Base-by-base conservation (phyloP, 2,888 invertebrate species). In the Sipha maydis region DNA sequence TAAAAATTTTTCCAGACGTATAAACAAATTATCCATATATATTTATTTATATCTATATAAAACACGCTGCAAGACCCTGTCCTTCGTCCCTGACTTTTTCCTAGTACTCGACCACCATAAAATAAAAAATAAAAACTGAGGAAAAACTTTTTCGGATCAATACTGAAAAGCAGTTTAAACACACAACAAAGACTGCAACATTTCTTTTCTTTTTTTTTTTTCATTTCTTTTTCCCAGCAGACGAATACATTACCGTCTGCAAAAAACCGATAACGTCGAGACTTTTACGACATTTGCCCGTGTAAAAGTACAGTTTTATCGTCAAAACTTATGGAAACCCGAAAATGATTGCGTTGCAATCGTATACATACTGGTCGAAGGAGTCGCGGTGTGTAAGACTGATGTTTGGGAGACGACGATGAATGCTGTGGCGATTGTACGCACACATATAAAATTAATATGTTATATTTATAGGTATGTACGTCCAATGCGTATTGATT, bases 91-190 rank as follows among this genome's bases (percentile, higher is more conserved):
- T 75, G 80, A 80, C 86, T 88, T 75, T 61, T 75, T 88, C 41
- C 61, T 61, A 31, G 48, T 88, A 82, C 41, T 86, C 86, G 86
- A 79, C 80, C 88, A 76, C 80, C 82, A 80, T 80, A 88, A 88
- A 88, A 88, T 54, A 79, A 79, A 79, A 85, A 79, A 79, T n/a
- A 79, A 79, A 75, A 79, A 79, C 86, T 19, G 79, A 73, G 86
- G 75, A 88, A 82, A 88, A 88, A 82, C 75, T 88, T 88, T 86
- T 88, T 67, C 82, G 88, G 88, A 88, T 88, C 88, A 88, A 88
- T 88, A 88, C 88, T 76, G 80, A 82, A 88, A 88, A 88, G 88
- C 88, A 88, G 88, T 88, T 88, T 88, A 88, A 88, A 88, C 88
- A 82, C 88, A 88, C 88, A 88, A 88, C 88, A 88, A 88, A 88